Evolutionary conservation across 1,140 invertebrate genomes (phyloP).

Genomic region (Psix sp.): DNA sequence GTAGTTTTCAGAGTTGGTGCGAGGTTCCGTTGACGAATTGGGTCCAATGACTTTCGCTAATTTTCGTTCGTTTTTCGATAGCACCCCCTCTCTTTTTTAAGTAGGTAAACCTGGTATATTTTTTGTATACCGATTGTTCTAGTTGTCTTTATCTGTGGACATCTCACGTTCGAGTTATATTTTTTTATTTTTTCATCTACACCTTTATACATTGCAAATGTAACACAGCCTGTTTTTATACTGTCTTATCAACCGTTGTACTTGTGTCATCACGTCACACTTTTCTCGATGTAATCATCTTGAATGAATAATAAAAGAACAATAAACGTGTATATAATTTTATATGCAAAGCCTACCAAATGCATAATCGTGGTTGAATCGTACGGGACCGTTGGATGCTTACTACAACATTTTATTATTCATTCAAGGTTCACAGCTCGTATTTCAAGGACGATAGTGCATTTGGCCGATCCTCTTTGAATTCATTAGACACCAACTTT

Average conservation of each 20-base stretch:
- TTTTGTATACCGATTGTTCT: conserved; percentile 10
- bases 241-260: too few species aligned
- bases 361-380: conserved; percentile 73
- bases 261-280: not conserved
- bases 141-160: conserved; percentile 6
- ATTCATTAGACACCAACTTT: conserved; percentile 40
- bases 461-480: conserved; percentile 71
- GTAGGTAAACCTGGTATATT: conserved; percentile 24
- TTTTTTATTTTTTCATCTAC: conserved; percentile 43
- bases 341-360: conserved; percentile 61
- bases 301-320: conserved; percentile 75
- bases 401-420: conserved; percentile 68
- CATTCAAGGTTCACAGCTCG: conserved; percentile 67
- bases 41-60: conserved; percentile 32
- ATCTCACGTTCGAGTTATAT: conserved; percentile 23
- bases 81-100: conserved; percentile 7
- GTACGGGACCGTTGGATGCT: conserved; percentile 10
- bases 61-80: conserved; percentile 40
- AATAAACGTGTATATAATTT: conserved; percentile 61
- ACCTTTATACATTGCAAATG: conserved; percentile 13
- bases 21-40: conserved; percentile 24
- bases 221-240: conserved; percentile 2
- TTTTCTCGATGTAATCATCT: conserved; percentile 56
- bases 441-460: conserved; percentile 70
- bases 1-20: conserved; percentile 41